Base-by-base conservation (phyloP, 2,113 vertebrate species). In the Phrynosoma blainvillii region DNA sequence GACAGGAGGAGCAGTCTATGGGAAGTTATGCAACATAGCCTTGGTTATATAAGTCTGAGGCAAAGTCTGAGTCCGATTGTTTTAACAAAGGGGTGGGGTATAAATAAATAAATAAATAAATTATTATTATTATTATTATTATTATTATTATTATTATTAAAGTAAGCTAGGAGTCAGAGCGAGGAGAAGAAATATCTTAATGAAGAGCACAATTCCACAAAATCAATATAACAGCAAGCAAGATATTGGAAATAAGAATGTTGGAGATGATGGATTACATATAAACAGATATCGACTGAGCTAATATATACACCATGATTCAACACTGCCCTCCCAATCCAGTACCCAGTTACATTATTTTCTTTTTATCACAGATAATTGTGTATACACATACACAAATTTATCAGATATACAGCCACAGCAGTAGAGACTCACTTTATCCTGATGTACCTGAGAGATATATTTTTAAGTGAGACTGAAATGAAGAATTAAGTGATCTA, bases 401-500 rank as follows among this genome's bases (percentile, higher is more conserved):
- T 62, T 14, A 27, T 56, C 52, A 47, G 47, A 47, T 47, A 47
- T 47, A 47, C 47, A 79, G 13, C 47, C 36, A 40, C 16, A 71
- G 30, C 30, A 62, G 59, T 62, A 62, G 68, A 11, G 68, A 71
- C 30, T 71, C 16, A 20, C 3, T 76, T 76, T 40, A 76, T 76
- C 42, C 74, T 3, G 13, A 11, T 62, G 52, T 16, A 16, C 23
- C 77, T 79, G 5, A 79, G 12, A 79, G 10, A 78, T 23, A 25
- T 8, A 36, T 14, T 25, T 30, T 78, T 52, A 1, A n/a, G 56
- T 11, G 12, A 18, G 82, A 42, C 1, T 81, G 87, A 14, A 77
- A 73, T 59, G 82, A 56, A 42, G 83, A 87, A 21, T 32, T 52
- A 80, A 56, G 87, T 77, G 59, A 75, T 82, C 66, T 25, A 78